Conservation (phyloP, 92 coral and sea anemone species). For the Montipora capitata region DNA sequence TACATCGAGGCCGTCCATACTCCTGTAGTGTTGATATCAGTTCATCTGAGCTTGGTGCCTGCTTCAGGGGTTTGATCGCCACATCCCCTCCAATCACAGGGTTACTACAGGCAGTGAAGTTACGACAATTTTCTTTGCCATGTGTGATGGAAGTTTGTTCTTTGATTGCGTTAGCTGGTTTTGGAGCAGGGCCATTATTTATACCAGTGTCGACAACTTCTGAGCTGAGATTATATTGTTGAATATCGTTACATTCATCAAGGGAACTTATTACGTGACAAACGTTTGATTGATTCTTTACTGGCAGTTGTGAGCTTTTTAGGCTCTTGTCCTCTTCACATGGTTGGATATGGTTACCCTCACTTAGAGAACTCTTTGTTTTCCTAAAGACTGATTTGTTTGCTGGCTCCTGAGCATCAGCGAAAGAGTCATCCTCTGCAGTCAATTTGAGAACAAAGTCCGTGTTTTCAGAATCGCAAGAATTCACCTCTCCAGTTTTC, state of each 20-base stretch:
- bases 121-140: not conserved
- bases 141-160: not conserved
- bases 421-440: not conserved
- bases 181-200: not conserved
- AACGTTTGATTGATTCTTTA: not conserved
- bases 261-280: not conserved
- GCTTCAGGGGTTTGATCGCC: constrained; percentile 74
- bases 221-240: not conserved
- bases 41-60: constrained; percentile 78
- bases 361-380: too few relatives aligned
- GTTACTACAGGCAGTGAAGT: not conserved
- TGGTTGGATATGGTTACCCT: too few relatives aligned
- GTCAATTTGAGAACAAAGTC: constrained; percentile 16
- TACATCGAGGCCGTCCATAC: constrained; percentile 87
- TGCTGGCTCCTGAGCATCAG: too few relatives aligned
- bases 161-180: not conserved
- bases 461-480: not conserved
- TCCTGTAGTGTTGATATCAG: constrained; percentile 69
- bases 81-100: not conserved
- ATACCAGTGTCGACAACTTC: not conserved
- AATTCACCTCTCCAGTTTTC: not conserved
- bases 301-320: not conserved
- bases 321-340: not conserved
- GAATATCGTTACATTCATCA: not conserved
- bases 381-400: too few relatives aligned